Evolutionary conservation across 2,888 invertebrate species (phyloP), one percentile per base, ranked within the genome.

Genomic region (Nudaria mundana): DNA sequence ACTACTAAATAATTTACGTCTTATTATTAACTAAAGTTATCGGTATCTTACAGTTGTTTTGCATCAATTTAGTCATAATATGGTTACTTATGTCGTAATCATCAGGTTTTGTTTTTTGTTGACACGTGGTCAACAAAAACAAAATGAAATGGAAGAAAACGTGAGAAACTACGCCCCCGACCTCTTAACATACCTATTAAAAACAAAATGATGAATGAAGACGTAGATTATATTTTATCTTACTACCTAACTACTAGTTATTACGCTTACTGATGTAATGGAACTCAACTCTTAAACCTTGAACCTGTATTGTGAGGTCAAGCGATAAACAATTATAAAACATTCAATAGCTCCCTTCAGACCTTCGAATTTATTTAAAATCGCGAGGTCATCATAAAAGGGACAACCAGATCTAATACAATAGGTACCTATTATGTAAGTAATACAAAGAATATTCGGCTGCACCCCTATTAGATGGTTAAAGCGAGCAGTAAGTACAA

Each of bases 281-380:
- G 47, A 71, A 80, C 72, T 48, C 48, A 48, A 53, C 57, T 70
- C 78, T 83, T 78, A 74, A 65, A 39, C 87, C 86, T 81, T 87
- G 86, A 87, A 87, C 87, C 84, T 81, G 74, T 49, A 31, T 46
- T 48, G 47, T 57, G 58, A 72, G 83, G 79, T 85, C 81, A 78
- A 44, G 37, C 32, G 48, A 48, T 53, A 57, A 58, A 56, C 70
- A 69, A 75, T 80, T 71, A 74, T 58, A 49, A 71, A 76, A 71
- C 66, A 67, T 65, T 78, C 69, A 80, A 79, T 77, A 67, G 63
- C 67, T 76, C 81, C 82, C 76, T 79, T 69, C 64, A 66, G 69
- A 76, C 68, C 70, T 76, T 76, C 72, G 65, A 77, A 76, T 72
- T 46, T 59, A 67, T 72, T 70, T 71, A 54, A 71, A 76, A 71